A percentile compares a stretch with the other conserved stretches of the same genome.
Conservation (phyloP, 2,797 vertebrate genomes). For the Xerus rutilus region DNA sequence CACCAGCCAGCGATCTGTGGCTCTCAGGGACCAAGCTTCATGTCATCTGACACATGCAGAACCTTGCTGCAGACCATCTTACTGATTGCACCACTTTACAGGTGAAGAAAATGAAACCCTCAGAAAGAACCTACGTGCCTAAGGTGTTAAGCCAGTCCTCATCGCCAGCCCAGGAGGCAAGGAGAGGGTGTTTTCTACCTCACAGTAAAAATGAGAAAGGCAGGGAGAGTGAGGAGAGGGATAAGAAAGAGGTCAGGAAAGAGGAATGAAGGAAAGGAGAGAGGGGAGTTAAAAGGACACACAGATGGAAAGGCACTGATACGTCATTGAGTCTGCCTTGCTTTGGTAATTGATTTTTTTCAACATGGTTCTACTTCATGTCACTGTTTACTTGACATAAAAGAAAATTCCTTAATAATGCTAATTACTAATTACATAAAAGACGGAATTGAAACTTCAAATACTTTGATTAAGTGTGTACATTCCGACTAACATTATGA, state of each 20-base stretch:
- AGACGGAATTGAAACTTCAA: neutral
- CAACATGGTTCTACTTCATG: neutral
- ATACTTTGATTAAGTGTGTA: neutral
- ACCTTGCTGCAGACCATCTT: neutral
- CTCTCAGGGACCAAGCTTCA: neutral
- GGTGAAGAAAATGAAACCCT: neutral
- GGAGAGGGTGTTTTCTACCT: neutral
- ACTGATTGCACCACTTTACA: neutral
- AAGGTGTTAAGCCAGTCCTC: neutral
- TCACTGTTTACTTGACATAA: slow-evolving; percentile 15
- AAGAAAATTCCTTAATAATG: neutral
- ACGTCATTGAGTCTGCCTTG: neutral
- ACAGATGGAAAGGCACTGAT: neutral
- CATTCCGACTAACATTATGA: neutral
- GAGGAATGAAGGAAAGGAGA: neutral
- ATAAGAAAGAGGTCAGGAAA: neutral
- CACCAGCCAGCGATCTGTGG: no score
- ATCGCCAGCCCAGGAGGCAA: neutral
- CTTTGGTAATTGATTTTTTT: neutral
- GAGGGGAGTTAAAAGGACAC: neutral
- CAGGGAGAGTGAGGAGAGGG: accelerated
- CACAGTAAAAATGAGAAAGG: neutral
- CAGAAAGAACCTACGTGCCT: neutral
- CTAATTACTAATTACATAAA: slow-evolving; percentile 20
- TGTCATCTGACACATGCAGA: neutral